phyloP scores from a whole-genome alignment of 2,797 vertebrate genomes.

The Phalanger gymnotis region DNA sequence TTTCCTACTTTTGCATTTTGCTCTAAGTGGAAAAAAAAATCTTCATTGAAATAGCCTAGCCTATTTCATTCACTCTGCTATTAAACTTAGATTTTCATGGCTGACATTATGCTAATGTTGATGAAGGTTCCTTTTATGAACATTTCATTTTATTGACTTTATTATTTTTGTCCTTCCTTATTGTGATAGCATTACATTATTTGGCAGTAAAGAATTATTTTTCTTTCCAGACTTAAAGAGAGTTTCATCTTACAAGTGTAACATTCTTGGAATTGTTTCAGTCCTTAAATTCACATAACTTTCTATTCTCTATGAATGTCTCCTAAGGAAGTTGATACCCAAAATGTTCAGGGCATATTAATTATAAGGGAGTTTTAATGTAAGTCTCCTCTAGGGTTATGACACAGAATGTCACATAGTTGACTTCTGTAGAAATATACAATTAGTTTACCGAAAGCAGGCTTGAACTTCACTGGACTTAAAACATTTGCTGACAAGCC shows the following conservation, averaged over 20 bases:
- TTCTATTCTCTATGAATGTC: conserved; percentile 49
- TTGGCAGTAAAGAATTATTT: conserved; percentile 61
- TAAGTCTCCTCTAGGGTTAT: conserved; percentile 65
- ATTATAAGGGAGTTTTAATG: conserved; percentile 66
- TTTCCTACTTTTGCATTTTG: not conserved
- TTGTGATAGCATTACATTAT: conserved; percentile 65
- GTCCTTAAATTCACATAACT: conserved; percentile 56
- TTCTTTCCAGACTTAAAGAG: conserved; percentile 68
- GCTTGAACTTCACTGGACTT: conserved; percentile 86
- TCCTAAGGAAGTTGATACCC: conserved; percentile 51
- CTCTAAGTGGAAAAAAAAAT: conserved; percentile 45
- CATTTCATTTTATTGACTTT: conserved; percentile 56
- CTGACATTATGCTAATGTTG: conserved; percentile 80
- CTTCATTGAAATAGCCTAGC: conserved; percentile 50
- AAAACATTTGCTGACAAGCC: conserved; percentile 90
- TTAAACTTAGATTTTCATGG: conserved; percentile 75
- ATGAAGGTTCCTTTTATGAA: conserved; percentile 68
- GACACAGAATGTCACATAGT: conserved; percentile 66
- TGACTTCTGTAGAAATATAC: conserved; percentile 76
- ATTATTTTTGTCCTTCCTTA: conserved; percentile 66
- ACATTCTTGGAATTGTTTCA: not conserved
- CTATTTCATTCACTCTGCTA: conserved; percentile 54
- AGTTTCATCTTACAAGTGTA: conserved; percentile 68
- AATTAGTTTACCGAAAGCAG: conserved; percentile 83
- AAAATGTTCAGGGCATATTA: conserved; percentile 73